Conservation (phyloP, 2,113 vertebrate genomes). For the Pteronura brasiliensis region DNA sequence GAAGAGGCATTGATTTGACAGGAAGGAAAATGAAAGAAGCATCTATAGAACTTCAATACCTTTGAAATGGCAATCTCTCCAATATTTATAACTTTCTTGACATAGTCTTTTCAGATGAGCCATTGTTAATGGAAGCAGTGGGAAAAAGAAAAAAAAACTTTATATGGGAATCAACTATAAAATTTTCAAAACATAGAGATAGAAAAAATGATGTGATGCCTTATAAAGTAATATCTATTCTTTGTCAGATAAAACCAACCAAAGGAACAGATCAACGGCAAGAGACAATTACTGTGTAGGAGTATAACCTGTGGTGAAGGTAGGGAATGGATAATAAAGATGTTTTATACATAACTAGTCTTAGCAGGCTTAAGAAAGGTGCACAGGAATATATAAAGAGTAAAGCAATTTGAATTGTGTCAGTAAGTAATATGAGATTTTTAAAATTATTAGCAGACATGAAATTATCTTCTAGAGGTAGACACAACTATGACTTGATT, state of each 20-base stretch:
- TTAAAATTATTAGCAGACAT: neutral
- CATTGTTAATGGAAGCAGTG: conserved; percentile 8
- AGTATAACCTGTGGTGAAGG: neutral
- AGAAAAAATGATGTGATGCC: neutral
- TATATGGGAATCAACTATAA: neutral
- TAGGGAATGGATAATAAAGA: neutral
- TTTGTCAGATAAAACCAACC: neutral
- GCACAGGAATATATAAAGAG: neutral
- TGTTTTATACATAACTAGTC: neutral
- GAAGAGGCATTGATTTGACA: conserved; percentile 39
- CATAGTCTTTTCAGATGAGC: neutral
- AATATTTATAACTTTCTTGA: conserved; percentile 9
- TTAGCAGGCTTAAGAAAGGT: neutral
- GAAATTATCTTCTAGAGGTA: neutral
- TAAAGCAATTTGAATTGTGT: neutral
- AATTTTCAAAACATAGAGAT: neutral
- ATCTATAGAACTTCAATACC: neutral
- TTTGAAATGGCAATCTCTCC: conserved; percentile 20
- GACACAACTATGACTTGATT: neutral
- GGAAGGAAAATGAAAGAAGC: conserved; percentile 10
- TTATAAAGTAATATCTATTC: conserved; percentile 15
- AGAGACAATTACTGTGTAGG: neutral
- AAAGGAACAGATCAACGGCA: neutral
- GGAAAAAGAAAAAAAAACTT: neutral
- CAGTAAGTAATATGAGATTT: neutral